Evolutionary conservation across 92 coral and sea anemone genomes (phyloP).

Genomic region (Actinernus sp.): DNA sequence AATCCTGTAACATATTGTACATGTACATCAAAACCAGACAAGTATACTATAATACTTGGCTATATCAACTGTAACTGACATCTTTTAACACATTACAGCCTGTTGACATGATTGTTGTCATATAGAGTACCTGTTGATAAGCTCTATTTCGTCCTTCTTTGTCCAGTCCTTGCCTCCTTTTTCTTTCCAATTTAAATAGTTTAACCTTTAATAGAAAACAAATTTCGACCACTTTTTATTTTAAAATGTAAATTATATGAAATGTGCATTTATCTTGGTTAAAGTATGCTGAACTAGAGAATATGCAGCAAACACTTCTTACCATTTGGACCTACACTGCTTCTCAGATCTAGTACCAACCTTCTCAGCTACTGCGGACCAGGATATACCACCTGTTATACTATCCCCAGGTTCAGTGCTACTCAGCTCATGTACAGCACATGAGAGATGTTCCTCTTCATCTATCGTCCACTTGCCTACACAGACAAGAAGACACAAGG

Average conservation of each 20-base stretch:
- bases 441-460: conserved; percentile 87
- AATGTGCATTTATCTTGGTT: no score
- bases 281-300: no score
- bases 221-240: neutral
- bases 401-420: conserved; percentile 73
- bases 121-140: conserved; percentile 75
- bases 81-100: neutral
- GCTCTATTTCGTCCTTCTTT: conserved; percentile 94
- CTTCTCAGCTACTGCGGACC: conserved; percentile 90
- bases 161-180: conserved; percentile 99
- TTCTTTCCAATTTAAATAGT: conserved; percentile 98
- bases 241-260: no score
- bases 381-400: conserved; percentile 90
- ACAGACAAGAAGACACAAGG: neutral
- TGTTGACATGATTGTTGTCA: neutral
- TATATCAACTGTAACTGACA: no score
- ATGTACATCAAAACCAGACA: neutral
- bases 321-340: conserved; percentile 99
- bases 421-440: conserved; percentile 92
- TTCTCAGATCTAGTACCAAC: conserved; percentile 97
- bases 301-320: no score
- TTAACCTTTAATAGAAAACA: conserved; percentile 65
- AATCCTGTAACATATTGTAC: conserved; percentile 51
- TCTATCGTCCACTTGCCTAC: conserved; percentile 95
- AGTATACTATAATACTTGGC: neutral